Evolutionary conservation across 2,888 invertebrate genomes (phyloP).

Genomic region (Ferrisia virgata): DNA sequence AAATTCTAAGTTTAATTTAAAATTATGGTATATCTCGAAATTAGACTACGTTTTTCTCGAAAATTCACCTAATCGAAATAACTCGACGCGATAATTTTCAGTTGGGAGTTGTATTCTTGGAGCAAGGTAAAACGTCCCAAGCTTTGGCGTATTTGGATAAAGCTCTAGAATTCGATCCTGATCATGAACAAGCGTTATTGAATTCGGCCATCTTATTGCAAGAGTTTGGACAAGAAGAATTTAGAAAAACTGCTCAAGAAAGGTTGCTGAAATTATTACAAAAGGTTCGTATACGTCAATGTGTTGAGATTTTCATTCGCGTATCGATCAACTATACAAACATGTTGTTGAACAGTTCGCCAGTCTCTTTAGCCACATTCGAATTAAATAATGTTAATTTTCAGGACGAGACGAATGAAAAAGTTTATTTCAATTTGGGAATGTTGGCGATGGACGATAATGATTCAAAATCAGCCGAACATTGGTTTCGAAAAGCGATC

Average conservation of each 20-base stretch:
- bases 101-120: constrained; percentile 91
- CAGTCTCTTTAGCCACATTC: not conserved
- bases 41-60: not conserved
- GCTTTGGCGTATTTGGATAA: constrained; percentile 89
- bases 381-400: constrained; percentile 42
- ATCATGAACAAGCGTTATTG: constrained; percentile 89
- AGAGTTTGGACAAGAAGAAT: constrained; percentile 77
- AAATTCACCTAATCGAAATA: not conserved
- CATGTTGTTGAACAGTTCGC: no score
- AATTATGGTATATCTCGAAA: not conserved
- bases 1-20: constrained; percentile 39
- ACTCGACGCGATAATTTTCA: constrained; percentile 53
- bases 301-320: no score
- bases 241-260: constrained; percentile 75
- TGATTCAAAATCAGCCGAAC: constrained; percentile 82
- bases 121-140: constrained; percentile 86
- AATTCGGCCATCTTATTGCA: constrained; percentile 94
- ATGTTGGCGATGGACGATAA: constrained; percentile 96
- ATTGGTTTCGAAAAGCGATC: constrained; percentile 81
- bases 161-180: constrained; percentile 87
- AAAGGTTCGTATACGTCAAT: constrained; percentile 54
- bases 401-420: constrained; percentile 73
- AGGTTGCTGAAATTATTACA: constrained; percentile 76
- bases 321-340: no score
- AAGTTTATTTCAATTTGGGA: constrained; percentile 91